Conservation (phyloP, 2,797 vertebrate species). For the Furcifer pardalis region DNA sequence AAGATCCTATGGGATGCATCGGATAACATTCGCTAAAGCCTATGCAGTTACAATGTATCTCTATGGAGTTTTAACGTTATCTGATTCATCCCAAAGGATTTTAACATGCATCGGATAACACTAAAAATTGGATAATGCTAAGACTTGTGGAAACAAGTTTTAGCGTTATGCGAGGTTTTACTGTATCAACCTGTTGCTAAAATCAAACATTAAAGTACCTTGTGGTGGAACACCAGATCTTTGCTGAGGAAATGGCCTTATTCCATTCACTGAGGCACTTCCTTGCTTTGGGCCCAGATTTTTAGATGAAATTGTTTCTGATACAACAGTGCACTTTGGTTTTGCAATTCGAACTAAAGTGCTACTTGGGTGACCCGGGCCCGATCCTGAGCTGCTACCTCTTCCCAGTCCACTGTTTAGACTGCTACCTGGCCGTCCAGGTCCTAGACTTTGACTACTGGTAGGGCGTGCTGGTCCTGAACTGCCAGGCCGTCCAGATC, state of each 20-base stretch:
- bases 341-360: slow-evolving; percentile 61
- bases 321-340: slow-evolving; percentile 92
- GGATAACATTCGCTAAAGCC: too few relatives aligned
- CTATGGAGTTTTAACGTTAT: too few relatives aligned
- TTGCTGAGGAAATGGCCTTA: slow-evolving; percentile 76
- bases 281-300: slow-evolving; percentile 80
- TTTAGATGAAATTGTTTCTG: slow-evolving; percentile 96
- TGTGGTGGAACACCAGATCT: slow-evolving; percentile 77
- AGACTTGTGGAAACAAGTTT: too few relatives aligned
- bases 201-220: slow-evolving; percentile 76
- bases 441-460: slow-evolving; percentile 12
- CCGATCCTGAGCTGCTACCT: slow-evolving; percentile 33
- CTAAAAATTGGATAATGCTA: too few relatives aligned
- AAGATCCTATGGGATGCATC: too few relatives aligned
- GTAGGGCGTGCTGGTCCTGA: slow-evolving; percentile 18
- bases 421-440: slow-evolving; percentile 49
- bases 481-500: background rate
- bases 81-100: too few relatives aligned
- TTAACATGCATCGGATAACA: too few relatives aligned
- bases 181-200: background rate
- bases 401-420: slow-evolving; percentile 54
- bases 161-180: too few relatives aligned
- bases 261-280: slow-evolving; percentile 78
- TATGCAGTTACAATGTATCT: too few relatives aligned
- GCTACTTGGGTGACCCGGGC: slow-evolving; percentile 52